These are phyloP conservation scores for Drosophila malerkotliana DNA, from an alignment of 1,140 invertebrate species.

Conservation along the genomic window DNA sequence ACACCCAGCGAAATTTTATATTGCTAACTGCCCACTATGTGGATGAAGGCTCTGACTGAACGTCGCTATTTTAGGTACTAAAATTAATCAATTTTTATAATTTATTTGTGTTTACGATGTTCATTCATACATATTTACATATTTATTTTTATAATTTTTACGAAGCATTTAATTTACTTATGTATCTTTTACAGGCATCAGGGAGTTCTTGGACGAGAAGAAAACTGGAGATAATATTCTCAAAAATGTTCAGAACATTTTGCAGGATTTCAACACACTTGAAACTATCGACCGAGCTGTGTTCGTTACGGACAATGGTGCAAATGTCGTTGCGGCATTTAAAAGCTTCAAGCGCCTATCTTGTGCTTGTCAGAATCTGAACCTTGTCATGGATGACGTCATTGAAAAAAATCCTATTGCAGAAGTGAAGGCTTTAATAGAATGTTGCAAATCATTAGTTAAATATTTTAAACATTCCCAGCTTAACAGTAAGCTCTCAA, in stretches of 20 bases:
- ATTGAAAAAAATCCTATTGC: too few species aligned
- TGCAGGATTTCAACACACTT: too few species aligned
- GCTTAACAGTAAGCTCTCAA: conserved; percentile 11
- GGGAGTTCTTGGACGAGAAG: conserved; percentile 18
- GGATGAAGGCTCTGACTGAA: background rate
- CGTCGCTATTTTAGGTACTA: conserved; percentile 15
- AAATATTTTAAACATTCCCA: conserved; percentile 12
- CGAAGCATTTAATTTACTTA: background rate
- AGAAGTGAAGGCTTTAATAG: background rate
- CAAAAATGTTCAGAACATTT: conserved; percentile 19
- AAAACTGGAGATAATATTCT: conserved; percentile 23
- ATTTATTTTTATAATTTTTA: conserved; percentile 12
- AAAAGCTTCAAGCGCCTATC: too few species aligned
- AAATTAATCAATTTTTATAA: conserved; percentile 4
- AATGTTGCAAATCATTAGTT: background rate
- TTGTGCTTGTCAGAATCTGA: too few species aligned
- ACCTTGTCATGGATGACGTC: too few species aligned
- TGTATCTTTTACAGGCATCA: conserved; percentile 15
- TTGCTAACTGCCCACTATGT: conserved; percentile 18
- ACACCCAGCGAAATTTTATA: conserved; percentile 10
- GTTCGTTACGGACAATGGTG: too few species aligned
- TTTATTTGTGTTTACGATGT: background rate
- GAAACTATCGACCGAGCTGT: too few species aligned
- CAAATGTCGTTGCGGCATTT: too few species aligned
- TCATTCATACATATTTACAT: conserved; percentile 10